Percentiles rank a stretch among this genome's conserved stretches.
These are phyloP conservation scores for Diorhabda elongata DNA, from an alignment of 1,140 invertebrate species.

Conservation along the genomic window DNA sequence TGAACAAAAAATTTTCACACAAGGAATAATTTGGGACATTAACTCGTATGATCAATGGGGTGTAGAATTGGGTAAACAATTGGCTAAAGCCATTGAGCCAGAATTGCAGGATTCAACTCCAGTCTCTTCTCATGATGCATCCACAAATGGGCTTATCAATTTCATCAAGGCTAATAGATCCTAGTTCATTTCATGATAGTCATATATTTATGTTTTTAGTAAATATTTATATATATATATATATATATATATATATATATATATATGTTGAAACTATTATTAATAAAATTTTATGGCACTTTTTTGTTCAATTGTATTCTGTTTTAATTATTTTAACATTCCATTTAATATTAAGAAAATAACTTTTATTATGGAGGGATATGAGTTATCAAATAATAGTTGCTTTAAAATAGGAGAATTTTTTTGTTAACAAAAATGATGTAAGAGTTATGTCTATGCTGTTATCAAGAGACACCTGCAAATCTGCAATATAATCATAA, in stretches of 20 bases:
- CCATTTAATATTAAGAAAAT: too few relatives aligned
- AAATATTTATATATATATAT: not conserved
- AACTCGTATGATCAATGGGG: conserved; percentile 99
- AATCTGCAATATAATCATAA: too few relatives aligned
- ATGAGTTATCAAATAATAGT: too few relatives aligned
- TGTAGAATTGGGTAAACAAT: conserved; percentile 96
- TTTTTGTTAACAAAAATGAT: too few relatives aligned
- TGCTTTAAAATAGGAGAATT: too few relatives aligned
- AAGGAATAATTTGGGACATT: conserved; percentile 98
- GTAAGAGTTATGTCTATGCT: too few relatives aligned
- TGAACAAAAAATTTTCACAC: conserved; percentile 98
- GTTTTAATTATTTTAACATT: too few relatives aligned
- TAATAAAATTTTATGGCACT: not conserved
- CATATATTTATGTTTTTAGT: conserved; percentile 1
- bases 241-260: not conserved
- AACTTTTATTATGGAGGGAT: too few relatives aligned
- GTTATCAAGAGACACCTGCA: too few relatives aligned
- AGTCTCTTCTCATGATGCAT: conserved; percentile 75
- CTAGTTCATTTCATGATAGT: conserved; percentile 11
- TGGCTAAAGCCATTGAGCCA: conserved; percentile 95
- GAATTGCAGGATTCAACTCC: conserved; percentile 70
- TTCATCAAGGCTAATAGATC: conserved; percentile 71
- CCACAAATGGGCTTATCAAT: conserved; percentile 93
- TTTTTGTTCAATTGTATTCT: too few relatives aligned
- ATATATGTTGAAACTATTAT: not conserved